A percentile compares a stretch with the other conserved stretches of the same genome.
These are phyloP conservation scores for Tryphoninae sp. DNA, from an alignment of 2,888 invertebrate genomes.

Conservation along the genomic window DNA sequence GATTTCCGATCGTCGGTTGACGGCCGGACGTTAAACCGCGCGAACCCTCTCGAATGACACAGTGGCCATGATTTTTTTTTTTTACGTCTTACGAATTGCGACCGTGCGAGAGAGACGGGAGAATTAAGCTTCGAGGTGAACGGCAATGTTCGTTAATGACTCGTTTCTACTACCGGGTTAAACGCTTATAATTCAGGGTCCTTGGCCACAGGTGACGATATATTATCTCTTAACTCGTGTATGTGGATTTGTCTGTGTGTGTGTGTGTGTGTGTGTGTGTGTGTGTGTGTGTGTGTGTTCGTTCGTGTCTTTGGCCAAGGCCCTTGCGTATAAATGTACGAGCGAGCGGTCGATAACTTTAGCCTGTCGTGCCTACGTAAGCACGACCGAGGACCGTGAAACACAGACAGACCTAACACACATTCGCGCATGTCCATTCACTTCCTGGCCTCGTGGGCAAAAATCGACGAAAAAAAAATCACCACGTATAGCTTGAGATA, in stretches of 20 bases:
- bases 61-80: conserved; percentile 51
- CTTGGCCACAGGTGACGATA: conserved; percentile 21
- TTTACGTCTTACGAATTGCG: conserved; percentile 31
- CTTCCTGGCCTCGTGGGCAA: conserved; percentile 73
- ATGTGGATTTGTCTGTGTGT: not conserved
- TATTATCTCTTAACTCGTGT: not conserved
- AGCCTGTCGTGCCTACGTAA: conserved; percentile 67
- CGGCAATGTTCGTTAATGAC: conserved; percentile 32
- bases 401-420: conserved; percentile 38
- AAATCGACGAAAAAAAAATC: conserved; percentile 51
- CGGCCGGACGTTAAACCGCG: conserved; percentile 61
- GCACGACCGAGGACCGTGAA: conserved; percentile 36
- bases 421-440: conserved; percentile 68
- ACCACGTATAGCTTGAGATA: conserved; percentile 34
- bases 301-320: not conserved
- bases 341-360: conserved; percentile 73
- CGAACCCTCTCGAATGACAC: conserved; percentile 49
- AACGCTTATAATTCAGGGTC: conserved; percentile 53
- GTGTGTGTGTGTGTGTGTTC: not conserved
- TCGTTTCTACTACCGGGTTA: conserved; percentile 45
- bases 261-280: not conserved
- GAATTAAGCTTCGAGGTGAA: conserved; percentile 47
- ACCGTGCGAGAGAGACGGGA: not conserved
- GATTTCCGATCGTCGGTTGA: conserved; percentile 53
- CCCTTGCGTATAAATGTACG: conserved; percentile 25